These are phyloP conservation scores for Epicampocera succincta DNA, from an alignment of 2,888 invertebrate species.

Conservation along the genomic window DNA sequence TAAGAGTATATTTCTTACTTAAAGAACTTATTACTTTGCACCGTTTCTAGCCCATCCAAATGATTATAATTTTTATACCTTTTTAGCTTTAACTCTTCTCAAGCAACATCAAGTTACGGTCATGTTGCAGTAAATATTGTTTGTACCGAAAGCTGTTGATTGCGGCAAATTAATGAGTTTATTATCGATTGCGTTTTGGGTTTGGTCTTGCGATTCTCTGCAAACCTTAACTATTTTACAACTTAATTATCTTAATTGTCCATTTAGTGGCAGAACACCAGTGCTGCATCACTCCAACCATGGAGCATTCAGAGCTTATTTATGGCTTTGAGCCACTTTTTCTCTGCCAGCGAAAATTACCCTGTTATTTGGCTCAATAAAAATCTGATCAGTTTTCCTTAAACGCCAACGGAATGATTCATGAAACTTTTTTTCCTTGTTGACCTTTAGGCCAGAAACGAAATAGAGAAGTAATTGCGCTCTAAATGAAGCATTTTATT, in stretches of 20 bases:
- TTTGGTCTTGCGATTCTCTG: not conserved
- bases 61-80: slow-evolving; percentile 9
- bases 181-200: slow-evolving; percentile 59
- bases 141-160: slow-evolving; percentile 54
- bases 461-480: slow-evolving; percentile 41
- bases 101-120: not conserved
- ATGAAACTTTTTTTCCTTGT: slow-evolving; percentile 7
- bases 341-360: slow-evolving; percentile 44
- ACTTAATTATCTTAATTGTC: slow-evolving; percentile 28
- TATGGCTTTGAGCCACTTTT: slow-evolving; percentile 50
- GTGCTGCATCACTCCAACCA: slow-evolving; percentile 11
- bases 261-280: not conserved
- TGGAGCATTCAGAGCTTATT: slow-evolving; percentile 22
- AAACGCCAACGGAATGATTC: slow-evolving; percentile 35
- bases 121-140: slow-evolving; percentile 24
- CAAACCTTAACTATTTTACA: slow-evolving; percentile 18
- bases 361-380: slow-evolving; percentile 78
- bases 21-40: slow-evolving; percentile 56
- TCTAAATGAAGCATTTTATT: slow-evolving; percentile 67
- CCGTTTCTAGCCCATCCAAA: slow-evolving; percentile 15
- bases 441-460: slow-evolving; percentile 45
- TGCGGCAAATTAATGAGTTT: slow-evolving; percentile 63
- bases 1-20: slow-evolving; percentile 42
- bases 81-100: not conserved
- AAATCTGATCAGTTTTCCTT: slow-evolving; percentile 73